Base-by-base conservation (phyloP, 1,140 invertebrate species). In the Conus betulinus region DNA sequence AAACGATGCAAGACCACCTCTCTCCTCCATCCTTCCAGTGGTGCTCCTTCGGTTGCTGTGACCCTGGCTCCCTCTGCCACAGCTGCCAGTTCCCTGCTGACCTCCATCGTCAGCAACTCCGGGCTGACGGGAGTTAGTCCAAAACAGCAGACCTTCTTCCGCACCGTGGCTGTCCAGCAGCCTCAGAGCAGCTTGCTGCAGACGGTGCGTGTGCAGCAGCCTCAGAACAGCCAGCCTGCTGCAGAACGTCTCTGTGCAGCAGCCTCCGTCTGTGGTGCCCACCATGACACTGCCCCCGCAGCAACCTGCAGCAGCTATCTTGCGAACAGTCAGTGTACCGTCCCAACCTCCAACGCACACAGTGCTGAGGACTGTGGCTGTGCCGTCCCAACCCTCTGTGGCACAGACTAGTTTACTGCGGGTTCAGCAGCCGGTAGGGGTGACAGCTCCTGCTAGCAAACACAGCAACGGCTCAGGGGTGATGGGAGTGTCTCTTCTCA, bases 1-100 rank as follows among this genome's bases (percentile, higher is more conserved):
- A 90, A 90, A 71, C 57, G 85, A 11, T 51, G 74, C n/a, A 85
- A 79, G 23, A 51, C 87, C 60, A 76, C 87, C n/a, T 89, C 85
- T 57, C 27, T 90, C 27, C 87, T 89, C 17, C 57, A 88, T 55
- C 25, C 81, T 7, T 52, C 25, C 67, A 15, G 39, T n/a, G 51
- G 85, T 82, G 53, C 63, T 7, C 67, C 67, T 7, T 23, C 67
- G 6, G 20, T 23, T 20, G 55, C 23, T 10, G 85, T 57, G 20
- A 71, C 60, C n/a, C 15, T 83, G 39, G 60, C 53, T 13, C 55
- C 89, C 20, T 25, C 87, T 20, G 53, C 79, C 27, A 84, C 88
- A 5, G 57, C 85, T 23, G 78, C 87, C 39, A 84, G 74, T n/a
- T 85, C 87, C n/a, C 39, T 86, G 23, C 84, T 84, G 57, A 74